Evolutionary conservation across 2,888 invertebrate species (phyloP).

Genomic region (Melitaea athalia): DNA sequence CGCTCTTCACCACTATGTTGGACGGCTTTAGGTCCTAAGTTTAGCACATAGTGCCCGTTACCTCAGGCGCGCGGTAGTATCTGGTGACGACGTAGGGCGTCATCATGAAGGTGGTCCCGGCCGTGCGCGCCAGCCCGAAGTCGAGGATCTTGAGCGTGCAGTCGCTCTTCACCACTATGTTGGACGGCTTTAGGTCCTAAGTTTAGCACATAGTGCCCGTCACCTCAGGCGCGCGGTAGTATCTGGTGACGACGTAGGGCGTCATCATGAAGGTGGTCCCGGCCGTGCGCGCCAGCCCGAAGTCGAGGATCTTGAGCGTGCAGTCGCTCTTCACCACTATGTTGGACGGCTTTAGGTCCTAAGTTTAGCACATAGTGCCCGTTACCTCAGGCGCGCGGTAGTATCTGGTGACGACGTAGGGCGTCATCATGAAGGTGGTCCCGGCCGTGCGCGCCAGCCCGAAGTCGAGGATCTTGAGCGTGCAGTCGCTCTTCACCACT

Average conservation of each 20-base stretch:
- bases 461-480: conserved; percentile 99
- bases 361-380: conserved; percentile 39
- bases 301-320: conserved; percentile 99
- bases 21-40: conserved; percentile 99
- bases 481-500: conserved; percentile 99
- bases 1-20: conserved; percentile 99
- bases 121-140: conserved; percentile 98
- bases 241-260: conserved; percentile 99
- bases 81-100: conserved; percentile 99
- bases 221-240: conserved; percentile 99
- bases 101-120: conserved; percentile 99
- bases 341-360: conserved; percentile 99
- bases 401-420: conserved; percentile 99
- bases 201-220: too few relatives aligned
- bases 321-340: conserved; percentile 99
- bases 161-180: conserved; percentile 99
- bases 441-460: conserved; percentile 99
- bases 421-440: conserved; percentile 99
- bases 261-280: conserved; percentile 99
- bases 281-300: conserved; percentile 98
- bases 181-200: conserved; percentile 99
- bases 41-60: conserved; percentile 55
- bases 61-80: conserved; percentile 99
- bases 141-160: conserved; percentile 99
- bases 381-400: conserved; percentile 98